Evolutionary conservation across 2,888 invertebrate species (phyloP).

Genomic region (Spodoptera littoralis): DNA sequence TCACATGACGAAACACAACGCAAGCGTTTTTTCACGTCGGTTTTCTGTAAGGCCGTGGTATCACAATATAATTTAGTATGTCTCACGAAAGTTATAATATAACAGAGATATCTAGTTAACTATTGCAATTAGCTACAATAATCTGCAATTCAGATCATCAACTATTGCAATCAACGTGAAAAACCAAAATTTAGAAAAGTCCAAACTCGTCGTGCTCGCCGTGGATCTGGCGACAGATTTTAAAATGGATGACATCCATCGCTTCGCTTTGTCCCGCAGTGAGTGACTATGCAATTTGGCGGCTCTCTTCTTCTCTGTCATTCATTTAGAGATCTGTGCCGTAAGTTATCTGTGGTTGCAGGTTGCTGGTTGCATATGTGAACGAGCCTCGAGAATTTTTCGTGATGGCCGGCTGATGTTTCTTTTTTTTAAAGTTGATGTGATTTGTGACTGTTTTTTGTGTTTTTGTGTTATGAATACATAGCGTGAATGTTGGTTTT

Average conservation of each 20-base stretch:
- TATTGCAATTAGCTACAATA: too few relatives aligned
- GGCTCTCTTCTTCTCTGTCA: conserved; percentile 63
- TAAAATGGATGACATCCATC: conserved; percentile 85
- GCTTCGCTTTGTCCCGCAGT: conserved; percentile 77
- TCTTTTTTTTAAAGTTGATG: too few relatives aligned
- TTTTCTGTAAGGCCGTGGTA: too few relatives aligned
- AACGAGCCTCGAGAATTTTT: conserved; percentile 27
- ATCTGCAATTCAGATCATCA: background rate
- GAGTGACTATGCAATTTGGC: conserved; percentile 83
- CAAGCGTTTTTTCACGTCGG: too few relatives aligned
- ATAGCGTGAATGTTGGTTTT: too few relatives aligned
- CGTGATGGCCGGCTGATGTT: background rate
- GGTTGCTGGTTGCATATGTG: conserved; percentile 25
- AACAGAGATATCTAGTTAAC: too few relatives aligned
- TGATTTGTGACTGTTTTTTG: background rate
- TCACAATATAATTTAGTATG: too few relatives aligned
- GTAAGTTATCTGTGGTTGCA: conserved; percentile 46
- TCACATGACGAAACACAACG: too few relatives aligned
- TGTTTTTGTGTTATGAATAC: too few relatives aligned
- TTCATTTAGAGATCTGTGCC: conserved; percentile 60
- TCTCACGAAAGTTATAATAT: too few relatives aligned
- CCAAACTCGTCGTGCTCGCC: conserved; percentile 15
- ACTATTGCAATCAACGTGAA: background rate
- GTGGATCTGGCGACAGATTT: conserved; percentile 71
- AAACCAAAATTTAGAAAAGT: conserved; percentile 2